phyloP scores from a whole-genome alignment of 2,113 vertebrate genomes.

The Phaethon lepturus region DNA sequence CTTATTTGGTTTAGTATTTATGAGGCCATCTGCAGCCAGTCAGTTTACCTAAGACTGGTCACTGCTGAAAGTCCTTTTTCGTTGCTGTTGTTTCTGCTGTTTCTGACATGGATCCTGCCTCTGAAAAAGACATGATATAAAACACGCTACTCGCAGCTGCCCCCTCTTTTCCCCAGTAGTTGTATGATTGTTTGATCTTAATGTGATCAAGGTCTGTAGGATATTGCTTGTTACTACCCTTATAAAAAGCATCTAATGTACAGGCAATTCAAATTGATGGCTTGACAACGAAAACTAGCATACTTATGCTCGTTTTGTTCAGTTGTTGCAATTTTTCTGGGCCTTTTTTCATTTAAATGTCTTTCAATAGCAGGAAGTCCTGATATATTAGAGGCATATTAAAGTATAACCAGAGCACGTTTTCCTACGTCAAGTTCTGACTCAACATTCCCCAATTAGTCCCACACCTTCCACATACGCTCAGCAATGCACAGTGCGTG shows the following conservation, averaged over 20 bases:
- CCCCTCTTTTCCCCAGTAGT: background rate
- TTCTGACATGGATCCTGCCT: background rate
- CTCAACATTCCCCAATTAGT: background rate
- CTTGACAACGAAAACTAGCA: background rate
- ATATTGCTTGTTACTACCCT: background rate
- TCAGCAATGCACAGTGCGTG: background rate
- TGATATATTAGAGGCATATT: background rate
- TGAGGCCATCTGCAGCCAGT: background rate
- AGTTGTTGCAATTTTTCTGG: background rate
- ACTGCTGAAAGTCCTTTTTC: background rate
- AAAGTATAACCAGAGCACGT: background rate
- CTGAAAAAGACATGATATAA: background rate
- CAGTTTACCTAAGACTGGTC: background rate
- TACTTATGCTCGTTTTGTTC: background rate
- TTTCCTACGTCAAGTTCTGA: background rate
- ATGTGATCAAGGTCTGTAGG: background rate
- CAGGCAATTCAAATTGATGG: background rate
- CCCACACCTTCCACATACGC: background rate
- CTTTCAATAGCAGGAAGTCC: background rate
- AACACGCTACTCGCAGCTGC: background rate
- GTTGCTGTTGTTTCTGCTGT: background rate
- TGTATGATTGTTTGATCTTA: background rate
- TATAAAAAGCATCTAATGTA: background rate
- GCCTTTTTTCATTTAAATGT: conserved; percentile 11
- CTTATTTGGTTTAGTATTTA: conserved; percentile 25